Percentiles rank a stretch among this genome's conserved stretches.
Conservation (phyloP, 2,797 vertebrate genomes). For the Cetoscarus ocellatus region DNA sequence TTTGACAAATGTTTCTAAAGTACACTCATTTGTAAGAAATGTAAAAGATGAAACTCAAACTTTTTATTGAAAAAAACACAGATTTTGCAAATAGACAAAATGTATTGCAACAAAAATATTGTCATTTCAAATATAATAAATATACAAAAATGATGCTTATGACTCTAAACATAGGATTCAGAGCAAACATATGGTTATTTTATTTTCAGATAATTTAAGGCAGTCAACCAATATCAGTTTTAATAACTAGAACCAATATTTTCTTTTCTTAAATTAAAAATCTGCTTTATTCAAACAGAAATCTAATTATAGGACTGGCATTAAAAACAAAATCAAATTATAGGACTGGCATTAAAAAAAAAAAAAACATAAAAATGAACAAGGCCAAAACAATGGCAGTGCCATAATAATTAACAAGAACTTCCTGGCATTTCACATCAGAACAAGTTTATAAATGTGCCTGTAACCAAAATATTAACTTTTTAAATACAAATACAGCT, state of each 20-base stretch:
- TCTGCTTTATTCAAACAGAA: slow-evolving; percentile 48
- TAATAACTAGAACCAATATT: slow-evolving; percentile 56
- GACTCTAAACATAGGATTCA: slow-evolving; percentile 45
- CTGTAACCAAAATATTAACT: slow-evolving; percentile 35
- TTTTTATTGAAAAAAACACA: slow-evolving; percentile 64
- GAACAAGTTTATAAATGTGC: slow-evolving; percentile 48
- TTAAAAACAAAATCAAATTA: slow-evolving; percentile 32
- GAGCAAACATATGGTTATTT: slow-evolving; percentile 42
- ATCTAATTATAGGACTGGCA: slow-evolving; percentile 38
- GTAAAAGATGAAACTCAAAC: slow-evolving; percentile 14
- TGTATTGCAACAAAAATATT: slow-evolving; percentile 49
- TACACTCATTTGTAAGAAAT: neutral
- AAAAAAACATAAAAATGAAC: slow-evolving; percentile 20
- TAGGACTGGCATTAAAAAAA: slow-evolving; percentile 24
- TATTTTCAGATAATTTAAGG: slow-evolving; percentile 58
- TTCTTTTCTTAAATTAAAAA: slow-evolving; percentile 60
- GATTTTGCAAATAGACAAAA: slow-evolving; percentile 64
- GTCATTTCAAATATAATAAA: slow-evolving; percentile 57
- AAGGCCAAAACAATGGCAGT: slow-evolving; percentile 71
- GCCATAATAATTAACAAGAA: slow-evolving; percentile 63
- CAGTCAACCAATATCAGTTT: slow-evolving; percentile 62
- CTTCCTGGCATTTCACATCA: slow-evolving; percentile 36
- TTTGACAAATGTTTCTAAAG: neutral
- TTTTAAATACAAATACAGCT: slow-evolving; percentile 44
- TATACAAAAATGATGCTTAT: slow-evolving; percentile 57